These are phyloP conservation scores for Mesorhabditis belari DNA, from an alignment of 2,888 invertebrate genomes.

Conservation along the genomic window DNA sequence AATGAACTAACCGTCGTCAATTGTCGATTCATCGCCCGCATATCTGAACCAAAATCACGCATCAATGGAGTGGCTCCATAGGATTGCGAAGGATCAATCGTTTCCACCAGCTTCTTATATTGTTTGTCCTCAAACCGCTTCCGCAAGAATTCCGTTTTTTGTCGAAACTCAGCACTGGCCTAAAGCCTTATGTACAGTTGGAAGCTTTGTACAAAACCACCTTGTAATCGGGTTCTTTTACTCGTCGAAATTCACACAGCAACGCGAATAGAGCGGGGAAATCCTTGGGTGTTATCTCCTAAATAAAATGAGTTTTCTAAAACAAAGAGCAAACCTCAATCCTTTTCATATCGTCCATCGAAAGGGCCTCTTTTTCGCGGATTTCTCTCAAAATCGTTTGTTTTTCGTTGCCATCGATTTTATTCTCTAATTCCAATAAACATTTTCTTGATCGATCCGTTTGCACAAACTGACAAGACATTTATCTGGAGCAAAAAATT, in stretches of 20 bases:
- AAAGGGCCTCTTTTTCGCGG: background rate
- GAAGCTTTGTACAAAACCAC: too few species aligned
- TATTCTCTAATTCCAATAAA: background rate
- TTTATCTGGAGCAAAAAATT: too few species aligned
- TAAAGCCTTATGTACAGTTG: too few species aligned
- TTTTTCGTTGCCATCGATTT: background rate
- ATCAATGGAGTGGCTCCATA: conserved; percentile 14
- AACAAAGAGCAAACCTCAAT: background rate
- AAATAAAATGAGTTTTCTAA: background rate
- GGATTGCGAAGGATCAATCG: conserved; percentile 25
- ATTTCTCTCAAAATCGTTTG: background rate
- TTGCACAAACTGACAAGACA: background rate
- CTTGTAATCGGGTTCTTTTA: background rate
- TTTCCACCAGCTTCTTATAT: conserved; percentile 20
- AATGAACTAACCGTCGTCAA: conserved; percentile 4
- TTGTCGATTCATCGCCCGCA: conserved; percentile 27
- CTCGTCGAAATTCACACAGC: background rate
- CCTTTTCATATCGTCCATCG: background rate
- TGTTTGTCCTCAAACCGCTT: conserved; percentile 21
- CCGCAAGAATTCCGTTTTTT: conserved; percentile 18
- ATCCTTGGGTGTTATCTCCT: background rate
- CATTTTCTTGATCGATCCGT: background rate
- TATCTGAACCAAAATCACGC: conserved; percentile 22
- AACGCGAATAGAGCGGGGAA: background rate
- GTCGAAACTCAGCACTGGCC: conserved; percentile 1